Percentiles rank a stretch among this genome's conserved stretches.
Evolutionary conservation across 2,797 vertebrate genomes (phyloP).

Genomic region (Premnoplex brunnescens): DNA sequence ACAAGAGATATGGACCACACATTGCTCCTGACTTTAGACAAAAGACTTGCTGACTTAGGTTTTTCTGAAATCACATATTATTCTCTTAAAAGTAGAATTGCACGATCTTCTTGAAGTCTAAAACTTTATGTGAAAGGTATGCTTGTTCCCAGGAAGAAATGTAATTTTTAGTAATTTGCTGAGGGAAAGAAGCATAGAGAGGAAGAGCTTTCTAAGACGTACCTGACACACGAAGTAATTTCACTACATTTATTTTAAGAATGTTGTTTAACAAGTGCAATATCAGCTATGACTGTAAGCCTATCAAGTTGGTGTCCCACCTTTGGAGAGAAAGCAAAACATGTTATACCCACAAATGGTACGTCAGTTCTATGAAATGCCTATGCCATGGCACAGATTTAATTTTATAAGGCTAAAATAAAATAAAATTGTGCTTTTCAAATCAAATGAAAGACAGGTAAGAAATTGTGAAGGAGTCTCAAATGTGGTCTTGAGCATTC

Average conservation of each 20-base stretch:
- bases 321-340: not conserved
- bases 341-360: fast-evolving
- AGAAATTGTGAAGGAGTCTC: not conserved
- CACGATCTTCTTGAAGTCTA: not conserved
- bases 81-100: not conserved
- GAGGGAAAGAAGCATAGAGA: not conserved
- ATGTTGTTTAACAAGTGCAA: not conserved
- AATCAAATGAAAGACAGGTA: not conserved
- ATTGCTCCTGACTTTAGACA: not conserved
- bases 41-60: not conserved
- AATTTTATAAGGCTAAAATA: not conserved
- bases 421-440: not conserved
- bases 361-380: not conserved
- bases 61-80: not conserved
- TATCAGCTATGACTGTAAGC: not conserved
- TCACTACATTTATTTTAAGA: not conserved
- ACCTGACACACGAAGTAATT: not conserved
- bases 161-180: not conserved
- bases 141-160: not conserved
- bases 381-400: not conserved
- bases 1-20: not conserved
- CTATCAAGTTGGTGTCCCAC: not conserved
- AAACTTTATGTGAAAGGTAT: not conserved
- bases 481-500: not conserved
- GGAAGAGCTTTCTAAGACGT: not conserved